phyloP scores from a whole-genome alignment of 2,797 vertebrate genomes.

The Syncerus caffer region DNA sequence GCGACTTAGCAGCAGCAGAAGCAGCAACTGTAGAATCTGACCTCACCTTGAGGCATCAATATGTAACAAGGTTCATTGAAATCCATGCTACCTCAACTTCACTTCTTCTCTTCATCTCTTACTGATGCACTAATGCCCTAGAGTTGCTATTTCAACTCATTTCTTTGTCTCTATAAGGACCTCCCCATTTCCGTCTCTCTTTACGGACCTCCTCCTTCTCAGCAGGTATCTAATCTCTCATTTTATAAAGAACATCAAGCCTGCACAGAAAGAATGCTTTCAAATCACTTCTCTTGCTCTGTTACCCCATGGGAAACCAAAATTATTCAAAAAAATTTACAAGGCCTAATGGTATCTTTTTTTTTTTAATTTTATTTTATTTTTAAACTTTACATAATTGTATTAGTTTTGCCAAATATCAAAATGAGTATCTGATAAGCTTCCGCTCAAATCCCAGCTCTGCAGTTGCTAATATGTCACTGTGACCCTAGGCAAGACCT shows the following conservation, averaged over 20 bases:
- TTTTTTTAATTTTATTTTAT: too few relatives aligned
- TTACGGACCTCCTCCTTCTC: background rate
- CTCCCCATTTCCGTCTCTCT: background rate
- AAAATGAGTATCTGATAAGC: background rate
- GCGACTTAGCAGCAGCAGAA: too few relatives aligned
- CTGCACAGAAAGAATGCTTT: background rate
- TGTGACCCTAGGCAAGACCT: background rate
- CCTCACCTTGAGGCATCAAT: background rate
- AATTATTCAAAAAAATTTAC: background rate
- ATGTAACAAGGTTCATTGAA: background rate
- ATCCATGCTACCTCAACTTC: background rate
- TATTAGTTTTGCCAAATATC: too few relatives aligned
- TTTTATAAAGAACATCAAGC: background rate
- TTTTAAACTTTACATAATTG: too few relatives aligned
- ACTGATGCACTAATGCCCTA: background rate
- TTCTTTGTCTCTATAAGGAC: background rate
- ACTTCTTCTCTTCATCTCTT: background rate
- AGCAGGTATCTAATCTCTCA: background rate
- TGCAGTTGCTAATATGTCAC: background rate
- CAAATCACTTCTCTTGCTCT: background rate
- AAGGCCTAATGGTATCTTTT: background rate
- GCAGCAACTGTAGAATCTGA: background rate
- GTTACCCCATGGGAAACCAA: background rate
- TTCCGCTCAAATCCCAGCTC: background rate
- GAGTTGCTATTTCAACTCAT: background rate